Base-by-base conservation (phyloP, 2,797 vertebrate genomes). In the Calcarius lapponicus region DNA sequence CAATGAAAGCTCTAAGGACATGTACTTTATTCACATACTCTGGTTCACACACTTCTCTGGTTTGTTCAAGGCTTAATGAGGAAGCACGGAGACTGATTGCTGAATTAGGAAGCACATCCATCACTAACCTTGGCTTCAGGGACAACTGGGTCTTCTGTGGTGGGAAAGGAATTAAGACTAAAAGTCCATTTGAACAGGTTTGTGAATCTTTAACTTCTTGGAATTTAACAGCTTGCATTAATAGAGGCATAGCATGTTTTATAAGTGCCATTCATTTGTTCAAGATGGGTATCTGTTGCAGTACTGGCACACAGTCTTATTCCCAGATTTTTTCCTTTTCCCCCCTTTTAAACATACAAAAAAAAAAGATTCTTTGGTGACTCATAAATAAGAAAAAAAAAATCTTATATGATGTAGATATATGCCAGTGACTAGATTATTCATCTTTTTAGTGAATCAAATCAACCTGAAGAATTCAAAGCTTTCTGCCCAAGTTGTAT, bases 61-160 rank as follows among this genome's bases (percentile, higher is more conserved):
- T 84, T 69, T 81, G 71, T 62, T 53, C 36, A 84, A 99, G 99
- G 93, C 98, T 99, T 61, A 99, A 98, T 3, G 98, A 99, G 9
- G 99, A 99, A 92, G 99, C 99, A 42, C 98, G 98, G 80, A 98
- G 98, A 56, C 97, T 99, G 43, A 98, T 99, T 0, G 72, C 98
- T 38, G 98, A 99, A 6, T 92, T 99, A 56, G 99, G 99, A 65
- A 99, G 99, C 96, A 96, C 99, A 0, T 97, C 94, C 8, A 98
- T 99, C 88, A 96, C 36, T n/a, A 98, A 92, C 34, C 81, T 99
- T 89, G 98, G 98, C 73, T 99, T 99, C 89, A 98, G 99, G 96
- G 99, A 99, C 96, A 99, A 99, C 98, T 99, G 99, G 99, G 98
- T 99, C 93, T 99, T 99, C 97, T 99, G 99, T 2, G 99, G 99